A percentile compares a stretch with the other conserved stretches of the same genome.
Evolutionary conservation across 2,797 vertebrate species (phyloP).

Genomic region (Muraenolepis orangiensis): DNA sequence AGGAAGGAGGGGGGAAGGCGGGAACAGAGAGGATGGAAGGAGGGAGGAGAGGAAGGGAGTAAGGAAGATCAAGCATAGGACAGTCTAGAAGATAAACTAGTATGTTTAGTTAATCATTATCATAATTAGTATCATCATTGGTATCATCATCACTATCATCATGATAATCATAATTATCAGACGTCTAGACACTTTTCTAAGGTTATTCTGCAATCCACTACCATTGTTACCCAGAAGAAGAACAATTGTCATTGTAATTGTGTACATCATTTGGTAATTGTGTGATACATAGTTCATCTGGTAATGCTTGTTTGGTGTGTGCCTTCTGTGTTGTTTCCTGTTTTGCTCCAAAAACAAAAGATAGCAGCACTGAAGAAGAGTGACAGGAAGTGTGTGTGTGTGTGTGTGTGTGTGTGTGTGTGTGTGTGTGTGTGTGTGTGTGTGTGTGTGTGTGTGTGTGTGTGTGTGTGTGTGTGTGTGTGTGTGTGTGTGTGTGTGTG

Average conservation of each 20-base stretch:
- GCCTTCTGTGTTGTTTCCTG: background rate
- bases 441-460: slow-evolving; percentile 8
- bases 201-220: background rate
- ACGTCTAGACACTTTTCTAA: background rate
- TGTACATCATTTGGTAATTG: background rate
- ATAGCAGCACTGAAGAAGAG: background rate
- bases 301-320: background rate
- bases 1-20: no score
- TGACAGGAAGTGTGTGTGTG: background rate
- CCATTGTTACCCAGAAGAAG: background rate
- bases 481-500: slow-evolving; percentile 10
- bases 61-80: background rate
- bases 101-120: no score
- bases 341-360: background rate
- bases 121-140: no score
- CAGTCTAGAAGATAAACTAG: background rate
- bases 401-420: slow-evolving; percentile 6
- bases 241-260: background rate
- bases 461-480: slow-evolving; percentile 13
- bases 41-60: slow-evolving; percentile 27
- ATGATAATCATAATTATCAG: background rate
- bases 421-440: background rate
- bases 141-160: no score
- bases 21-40: no score
- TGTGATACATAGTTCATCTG: background rate